A percentile compares a stretch with the other conserved stretches of the same genome.
These are phyloP conservation scores for Otolemur crassicaudatus DNA, from an alignment of 2,797 vertebrate genomes.

Conservation along the genomic window DNA sequence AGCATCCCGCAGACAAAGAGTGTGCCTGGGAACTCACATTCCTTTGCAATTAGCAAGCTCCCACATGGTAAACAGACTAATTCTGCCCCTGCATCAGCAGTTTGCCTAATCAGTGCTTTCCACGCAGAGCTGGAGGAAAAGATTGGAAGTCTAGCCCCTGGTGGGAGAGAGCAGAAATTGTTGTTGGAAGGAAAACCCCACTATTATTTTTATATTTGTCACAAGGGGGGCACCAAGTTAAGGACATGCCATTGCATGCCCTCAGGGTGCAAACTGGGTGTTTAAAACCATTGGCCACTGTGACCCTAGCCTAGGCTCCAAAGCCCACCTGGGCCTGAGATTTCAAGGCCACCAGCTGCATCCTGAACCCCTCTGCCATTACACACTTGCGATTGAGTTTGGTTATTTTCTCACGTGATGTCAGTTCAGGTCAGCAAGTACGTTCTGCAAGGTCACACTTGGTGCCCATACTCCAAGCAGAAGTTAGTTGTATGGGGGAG, in stretches of 20 bases:
- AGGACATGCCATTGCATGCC: not conserved
- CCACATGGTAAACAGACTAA: conserved; percentile 59
- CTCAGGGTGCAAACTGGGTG: not conserved
- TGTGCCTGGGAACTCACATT: conserved; percentile 30
- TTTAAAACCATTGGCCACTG: not conserved
- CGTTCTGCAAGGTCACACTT: not conserved
- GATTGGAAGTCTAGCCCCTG: conserved; percentile 44
- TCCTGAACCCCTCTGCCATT: not conserved
- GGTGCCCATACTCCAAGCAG: not conserved
- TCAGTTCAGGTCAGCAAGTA: not conserved
- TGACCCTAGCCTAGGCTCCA: not conserved
- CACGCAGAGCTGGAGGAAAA: conserved; percentile 46
- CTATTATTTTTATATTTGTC: conserved; percentile 32
- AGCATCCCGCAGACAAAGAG: conserved; percentile 18
- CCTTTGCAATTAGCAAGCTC: conserved; percentile 64
- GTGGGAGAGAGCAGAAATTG: not conserved
- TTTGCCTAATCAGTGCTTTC: conserved; percentile 75
- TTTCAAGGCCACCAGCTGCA: not conserved
- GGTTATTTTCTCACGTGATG: not conserved
- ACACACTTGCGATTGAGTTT: not conserved
- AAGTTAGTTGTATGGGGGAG: not conserved
- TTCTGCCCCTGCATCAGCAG: conserved; percentile 60
- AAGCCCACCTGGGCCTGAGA: not conserved
- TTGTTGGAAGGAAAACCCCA: conserved; percentile 23
- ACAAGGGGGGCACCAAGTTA: not conserved